These are phyloP conservation scores for Himalopsyche japonica DNA, from an alignment of 2,888 invertebrate genomes.

Conservation along the genomic window DNA sequence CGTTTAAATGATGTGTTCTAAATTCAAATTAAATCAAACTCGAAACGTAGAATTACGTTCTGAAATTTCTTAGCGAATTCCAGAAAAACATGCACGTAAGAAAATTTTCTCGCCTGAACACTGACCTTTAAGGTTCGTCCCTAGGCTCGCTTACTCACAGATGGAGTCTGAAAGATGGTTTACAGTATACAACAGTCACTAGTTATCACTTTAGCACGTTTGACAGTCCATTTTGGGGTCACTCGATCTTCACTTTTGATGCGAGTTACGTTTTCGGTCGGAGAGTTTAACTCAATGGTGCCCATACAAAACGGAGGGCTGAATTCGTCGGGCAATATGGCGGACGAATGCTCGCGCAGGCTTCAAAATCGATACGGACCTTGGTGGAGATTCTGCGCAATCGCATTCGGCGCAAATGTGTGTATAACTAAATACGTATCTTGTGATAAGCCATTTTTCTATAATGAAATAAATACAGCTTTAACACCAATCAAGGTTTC, in stretches of 20 bases:
- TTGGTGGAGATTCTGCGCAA: background rate
- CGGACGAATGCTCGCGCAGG: slow-evolving; percentile 21
- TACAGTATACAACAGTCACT: background rate
- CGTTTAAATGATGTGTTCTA: too few relatives aligned
- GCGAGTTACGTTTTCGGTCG: background rate
- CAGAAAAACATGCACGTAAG: background rate
- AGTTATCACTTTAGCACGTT: slow-evolving; percentile 14
- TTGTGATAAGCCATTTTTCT: background rate
- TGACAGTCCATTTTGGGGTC: slow-evolving; percentile 7
- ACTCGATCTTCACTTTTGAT: background rate
- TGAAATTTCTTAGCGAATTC: background rate
- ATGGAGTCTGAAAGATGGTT: background rate
- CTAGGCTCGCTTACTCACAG: background rate
- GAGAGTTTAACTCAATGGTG: slow-evolving; percentile 7
- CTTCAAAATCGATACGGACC: slow-evolving; percentile 12
- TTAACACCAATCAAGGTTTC: background rate
- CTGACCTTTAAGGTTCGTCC: background rate
- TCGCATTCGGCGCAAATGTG: background rate
- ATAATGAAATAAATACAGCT: background rate
- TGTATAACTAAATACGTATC: background rate
- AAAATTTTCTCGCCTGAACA: background rate
- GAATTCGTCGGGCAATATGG: slow-evolving; percentile 14
- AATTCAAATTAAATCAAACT: background rate
- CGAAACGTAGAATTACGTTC: background rate
- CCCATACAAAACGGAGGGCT: slow-evolving; percentile 20